These are phyloP conservation scores for Kradibia gibbosae DNA, from an alignment of 1,140 invertebrate genomes.

Conservation along the genomic window DNA sequence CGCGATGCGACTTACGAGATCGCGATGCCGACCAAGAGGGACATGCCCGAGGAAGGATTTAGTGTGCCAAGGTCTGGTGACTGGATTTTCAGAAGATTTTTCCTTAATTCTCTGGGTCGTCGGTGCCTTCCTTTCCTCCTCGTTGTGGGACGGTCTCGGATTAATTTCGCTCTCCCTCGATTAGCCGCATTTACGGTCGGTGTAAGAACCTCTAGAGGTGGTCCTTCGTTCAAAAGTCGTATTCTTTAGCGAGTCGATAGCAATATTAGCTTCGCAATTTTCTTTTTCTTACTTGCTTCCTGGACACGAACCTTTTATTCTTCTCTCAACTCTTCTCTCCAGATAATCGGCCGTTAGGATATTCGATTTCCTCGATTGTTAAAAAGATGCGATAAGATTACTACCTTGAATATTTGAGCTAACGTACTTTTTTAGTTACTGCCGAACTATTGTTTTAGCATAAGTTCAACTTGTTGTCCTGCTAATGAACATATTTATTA, in stretches of 20 bases:
- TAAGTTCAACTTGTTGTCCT: too few species aligned
- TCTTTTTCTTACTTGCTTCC: too few species aligned
- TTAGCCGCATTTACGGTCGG: background rate
- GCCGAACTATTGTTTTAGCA: too few species aligned
- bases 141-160: slow-evolving; percentile 13
- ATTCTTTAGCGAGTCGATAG: background rate
- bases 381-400: too few species aligned
- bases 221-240: background rate
- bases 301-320: background rate
- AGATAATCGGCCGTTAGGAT: too few species aligned
- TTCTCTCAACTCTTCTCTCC: too few species aligned
- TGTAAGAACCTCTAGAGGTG: background rate
- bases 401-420: too few species aligned
- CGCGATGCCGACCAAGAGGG: slow-evolving; percentile 37
- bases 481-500: too few species aligned
- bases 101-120: slow-evolving; percentile 28
- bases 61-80: slow-evolving; percentile 51
- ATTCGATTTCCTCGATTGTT: too few species aligned
- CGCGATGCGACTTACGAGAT: slow-evolving; percentile 21
- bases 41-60: slow-evolving; percentile 47
- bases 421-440: too few species aligned
- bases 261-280: too few species aligned
- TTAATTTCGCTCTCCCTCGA: slow-evolving; percentile 2
- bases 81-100: slow-evolving; percentile 53
- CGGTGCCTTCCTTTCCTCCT: background rate